phyloP scores from a whole-genome alignment of 2,797 vertebrate genomes.

The Danio jaintianensis region DNA sequence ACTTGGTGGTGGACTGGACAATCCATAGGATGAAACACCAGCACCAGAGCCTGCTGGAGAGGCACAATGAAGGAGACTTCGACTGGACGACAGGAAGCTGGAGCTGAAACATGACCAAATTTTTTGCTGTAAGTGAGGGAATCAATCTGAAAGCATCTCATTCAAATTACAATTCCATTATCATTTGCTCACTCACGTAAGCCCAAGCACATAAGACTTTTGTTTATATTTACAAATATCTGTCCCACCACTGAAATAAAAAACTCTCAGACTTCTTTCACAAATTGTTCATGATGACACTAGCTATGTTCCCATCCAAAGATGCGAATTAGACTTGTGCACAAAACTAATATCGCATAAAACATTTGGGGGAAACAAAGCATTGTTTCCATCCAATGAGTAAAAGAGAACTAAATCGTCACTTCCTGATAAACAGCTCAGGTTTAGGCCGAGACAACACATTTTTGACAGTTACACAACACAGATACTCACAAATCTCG shows the following conservation, averaged over 20 bases:
- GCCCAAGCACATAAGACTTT: not conserved
- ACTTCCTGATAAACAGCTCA: too few species aligned
- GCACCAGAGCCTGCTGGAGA: slow-evolving; percentile 69
- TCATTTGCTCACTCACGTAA: not conserved
- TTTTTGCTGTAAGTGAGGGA: not conserved
- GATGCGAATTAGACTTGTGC: too few species aligned
- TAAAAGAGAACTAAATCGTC: too few species aligned
- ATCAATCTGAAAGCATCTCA: not conserved
- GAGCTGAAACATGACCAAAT: slow-evolving; percentile 67
- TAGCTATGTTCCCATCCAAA: too few species aligned
- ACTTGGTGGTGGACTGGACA: slow-evolving; percentile 73
- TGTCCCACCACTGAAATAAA: not conserved
- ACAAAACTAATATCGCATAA: too few species aligned
- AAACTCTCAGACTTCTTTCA: not conserved
- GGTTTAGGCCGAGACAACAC: not conserved
- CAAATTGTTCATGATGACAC: not conserved
- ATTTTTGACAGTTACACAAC: not conserved
- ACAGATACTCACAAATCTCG: slow-evolving; percentile 85
- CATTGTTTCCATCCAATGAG: too few species aligned
- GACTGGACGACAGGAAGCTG: slow-evolving; percentile 79
- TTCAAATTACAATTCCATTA: not conserved
- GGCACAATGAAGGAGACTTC: slow-evolving; percentile 69
- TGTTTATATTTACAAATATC: not conserved
- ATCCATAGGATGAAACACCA: slow-evolving; percentile 70
- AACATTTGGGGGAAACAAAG: too few species aligned